These are phyloP conservation scores for Netelia inedita DNA, from an alignment of 2,888 invertebrate species.

Conservation along the genomic window DNA sequence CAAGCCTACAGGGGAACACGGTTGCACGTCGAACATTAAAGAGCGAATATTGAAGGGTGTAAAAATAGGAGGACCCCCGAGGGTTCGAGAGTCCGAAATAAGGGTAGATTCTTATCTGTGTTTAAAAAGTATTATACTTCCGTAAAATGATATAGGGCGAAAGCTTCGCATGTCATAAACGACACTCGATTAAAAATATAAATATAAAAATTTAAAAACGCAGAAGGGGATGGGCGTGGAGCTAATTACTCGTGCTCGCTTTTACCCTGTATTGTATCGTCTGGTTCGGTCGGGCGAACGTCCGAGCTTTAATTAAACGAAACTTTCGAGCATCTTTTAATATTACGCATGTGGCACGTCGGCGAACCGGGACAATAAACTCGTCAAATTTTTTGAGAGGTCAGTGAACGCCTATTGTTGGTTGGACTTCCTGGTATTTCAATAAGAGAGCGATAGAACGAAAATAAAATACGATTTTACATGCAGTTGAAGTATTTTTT, in stretches of 20 bases:
- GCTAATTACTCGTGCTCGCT: background rate
- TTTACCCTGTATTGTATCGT: background rate
- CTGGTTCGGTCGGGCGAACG: background rate
- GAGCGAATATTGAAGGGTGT: background rate
- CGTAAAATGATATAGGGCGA: background rate
- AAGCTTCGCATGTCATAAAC: background rate
- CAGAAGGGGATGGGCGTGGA: background rate
- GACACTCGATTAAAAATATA: background rate
- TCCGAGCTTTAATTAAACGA: background rate
- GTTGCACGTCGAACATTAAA: background rate
- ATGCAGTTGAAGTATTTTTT: background rate
- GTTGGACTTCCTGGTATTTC: background rate
- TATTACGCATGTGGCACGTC: background rate
- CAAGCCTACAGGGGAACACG: background rate
- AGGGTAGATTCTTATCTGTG: background rate
- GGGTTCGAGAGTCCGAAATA: background rate
- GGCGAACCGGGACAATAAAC: background rate
- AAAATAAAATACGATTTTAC: background rate
- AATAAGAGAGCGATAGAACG: too few species aligned
- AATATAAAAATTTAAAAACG: background rate
- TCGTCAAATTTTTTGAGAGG: background rate
- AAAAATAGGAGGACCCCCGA: background rate
- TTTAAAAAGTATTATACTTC: conserved; percentile 3
- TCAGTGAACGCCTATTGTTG: background rate
- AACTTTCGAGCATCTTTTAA: background rate